A percentile compares a stretch with the other conserved stretches of the same genome.
phyloP scores from a whole-genome alignment of 2,797 vertebrate genomes.

The Periparus ater region DNA sequence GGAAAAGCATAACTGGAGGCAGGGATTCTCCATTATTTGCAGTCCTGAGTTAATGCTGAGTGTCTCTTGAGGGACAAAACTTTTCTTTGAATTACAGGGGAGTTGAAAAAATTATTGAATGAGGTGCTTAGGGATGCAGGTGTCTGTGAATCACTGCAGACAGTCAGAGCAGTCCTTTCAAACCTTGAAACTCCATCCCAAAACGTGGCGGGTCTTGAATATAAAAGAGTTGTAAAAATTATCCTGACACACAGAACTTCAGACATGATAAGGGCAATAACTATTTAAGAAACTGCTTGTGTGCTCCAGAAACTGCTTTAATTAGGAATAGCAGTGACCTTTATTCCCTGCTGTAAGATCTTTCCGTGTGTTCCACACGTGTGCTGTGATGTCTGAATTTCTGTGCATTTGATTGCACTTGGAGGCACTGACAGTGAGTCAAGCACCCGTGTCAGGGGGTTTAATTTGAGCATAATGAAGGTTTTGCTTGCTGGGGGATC shows the following conservation, averaged over 20 bases:
- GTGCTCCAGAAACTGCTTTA: background rate
- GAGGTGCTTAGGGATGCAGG: background rate
- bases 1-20: background rate
- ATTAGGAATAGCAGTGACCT: background rate
- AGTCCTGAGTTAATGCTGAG: background rate
- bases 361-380: background rate
- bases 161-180: background rate
- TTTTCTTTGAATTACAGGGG: background rate
- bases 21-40: background rate
- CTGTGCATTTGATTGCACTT: background rate
- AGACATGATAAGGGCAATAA: background rate
- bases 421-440: background rate
- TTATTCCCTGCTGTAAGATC: background rate
- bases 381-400: background rate
- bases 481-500: slow-evolving; percentile 11
- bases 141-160: background rate
- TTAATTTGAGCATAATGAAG: slow-evolving; percentile 20
- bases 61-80: background rate
- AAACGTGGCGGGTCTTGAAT: background rate
- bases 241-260: background rate
- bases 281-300: background rate
- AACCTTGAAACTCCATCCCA: background rate
- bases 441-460: background rate
- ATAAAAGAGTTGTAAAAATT: background rate
- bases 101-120: background rate